Evolutionary conservation across 2,113 vertebrate species (phyloP), one percentile per base, ranked within the genome.

Genomic region (Rhinichthys klamathensis): DNA sequence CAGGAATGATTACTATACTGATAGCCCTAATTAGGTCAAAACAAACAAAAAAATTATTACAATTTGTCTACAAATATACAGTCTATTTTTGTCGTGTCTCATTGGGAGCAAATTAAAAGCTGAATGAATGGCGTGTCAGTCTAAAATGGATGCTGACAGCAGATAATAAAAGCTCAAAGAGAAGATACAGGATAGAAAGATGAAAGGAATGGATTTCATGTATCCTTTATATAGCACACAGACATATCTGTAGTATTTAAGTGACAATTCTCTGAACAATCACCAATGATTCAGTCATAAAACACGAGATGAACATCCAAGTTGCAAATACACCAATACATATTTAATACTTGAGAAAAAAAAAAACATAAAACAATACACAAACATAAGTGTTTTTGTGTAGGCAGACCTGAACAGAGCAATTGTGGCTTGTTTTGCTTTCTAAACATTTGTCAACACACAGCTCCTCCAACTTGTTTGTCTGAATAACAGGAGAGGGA

Each of bases 91-190:
- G 30, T 30, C 25, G 2, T 30, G 27, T 58, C 18, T 41, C 30
- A 72, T 2, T n/a, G n/a, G 69, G 18, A 44, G 2, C 16, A n/a
- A 27, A 30, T 5, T 51, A 30, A 69, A 38, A 18, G 16, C 61
- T 70, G 76, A 84, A 80, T 63, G 75, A 23, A 84, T 35, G 67
- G 25, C 1, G 0, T 38, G 67, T 23, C 67, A 38, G 58, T 38
- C 27, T 80, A 75, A 84, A 80, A 74, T 58, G 15, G 27, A 58
- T 23, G 27, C 70, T 77, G 61, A 70, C 58, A 81, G 65, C 38
- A 81, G 46, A 58, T 70, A 76, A 81, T 86, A 80, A 51, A 8
- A 25, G 46, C 35, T 83, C 54, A 85, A 83, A 87, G 61, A 81
- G 70, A 79, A 49, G 70, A 75, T 49, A 61, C 73, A 84, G 23